phyloP scores from a whole-genome alignment of 2,797 vertebrate species.

The Darevskia nairensis region DNA sequence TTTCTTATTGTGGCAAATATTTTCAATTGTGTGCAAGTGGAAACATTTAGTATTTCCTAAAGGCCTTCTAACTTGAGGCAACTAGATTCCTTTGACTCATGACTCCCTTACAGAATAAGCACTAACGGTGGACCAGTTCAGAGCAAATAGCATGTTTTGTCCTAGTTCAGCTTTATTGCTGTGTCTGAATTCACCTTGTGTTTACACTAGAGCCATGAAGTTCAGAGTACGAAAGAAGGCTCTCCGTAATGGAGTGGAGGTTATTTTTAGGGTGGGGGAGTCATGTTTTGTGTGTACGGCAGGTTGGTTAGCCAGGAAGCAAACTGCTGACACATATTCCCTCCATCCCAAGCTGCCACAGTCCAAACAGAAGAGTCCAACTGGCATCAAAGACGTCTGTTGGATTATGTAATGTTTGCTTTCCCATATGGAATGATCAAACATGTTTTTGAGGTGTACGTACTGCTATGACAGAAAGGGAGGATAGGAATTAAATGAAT shows the following conservation, averaged over 20 bases:
- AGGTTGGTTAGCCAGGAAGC: background rate
- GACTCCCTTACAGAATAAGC: background rate
- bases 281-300: background rate
- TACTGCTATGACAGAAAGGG: background rate
- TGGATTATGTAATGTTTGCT: background rate
- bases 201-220: background rate
- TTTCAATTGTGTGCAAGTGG: background rate
- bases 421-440: background rate
- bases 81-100: background rate
- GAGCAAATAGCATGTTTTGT: background rate
- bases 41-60: background rate
- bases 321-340: background rate
- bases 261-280: background rate
- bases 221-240: background rate
- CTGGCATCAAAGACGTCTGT: background rate
- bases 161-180: background rate
- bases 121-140: background rate
- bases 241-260: background rate
- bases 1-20: background rate
- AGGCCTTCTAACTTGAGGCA: background rate
- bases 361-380: background rate
- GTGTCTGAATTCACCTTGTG: background rate
- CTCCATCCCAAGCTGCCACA: background rate
- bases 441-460: background rate
- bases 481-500: background rate